Evolutionary conservation across 2,797 vertebrate genomes (phyloP).

Genomic region (Sebastolobus altivelis): DNA sequence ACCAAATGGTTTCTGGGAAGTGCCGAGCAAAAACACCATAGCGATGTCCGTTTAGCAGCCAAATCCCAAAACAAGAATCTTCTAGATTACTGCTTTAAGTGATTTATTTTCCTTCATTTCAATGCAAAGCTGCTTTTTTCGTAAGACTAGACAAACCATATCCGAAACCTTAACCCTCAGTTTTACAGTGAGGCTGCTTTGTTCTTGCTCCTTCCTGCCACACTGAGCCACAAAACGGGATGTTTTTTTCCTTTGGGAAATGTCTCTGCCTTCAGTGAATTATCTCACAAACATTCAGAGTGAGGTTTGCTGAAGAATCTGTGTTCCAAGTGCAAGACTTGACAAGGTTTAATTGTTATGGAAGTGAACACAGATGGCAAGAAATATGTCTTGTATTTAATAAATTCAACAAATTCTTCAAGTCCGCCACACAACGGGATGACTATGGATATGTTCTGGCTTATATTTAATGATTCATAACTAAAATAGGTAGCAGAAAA

Average conservation of each 20-base stretch:
- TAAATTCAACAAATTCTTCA: conserved; percentile 30
- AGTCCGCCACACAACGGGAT: background rate
- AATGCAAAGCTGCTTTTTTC: conserved; percentile 10
- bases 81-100: conserved; percentile 14
- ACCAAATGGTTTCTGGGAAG: conserved; percentile 18
- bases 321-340: background rate
- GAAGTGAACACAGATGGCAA: conserved; percentile 21
- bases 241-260: conserved; percentile 15
- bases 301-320: conserved; percentile 19
- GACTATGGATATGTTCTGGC: background rate
- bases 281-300: conserved; percentile 14
- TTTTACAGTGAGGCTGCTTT: conserved; percentile 43
- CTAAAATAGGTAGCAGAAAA: background rate
- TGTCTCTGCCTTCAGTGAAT: conserved; percentile 12
- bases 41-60: background rate
- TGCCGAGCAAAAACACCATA: background rate
- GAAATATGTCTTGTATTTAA: conserved; percentile 19
- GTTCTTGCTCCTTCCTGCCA: conserved; percentile 57
- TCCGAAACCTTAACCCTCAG: conserved; percentile 36
- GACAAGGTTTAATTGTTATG: background rate
- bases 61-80: background rate
- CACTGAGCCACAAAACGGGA: conserved; percentile 44
- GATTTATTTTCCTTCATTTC: conserved; percentile 42
- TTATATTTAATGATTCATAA: conserved; percentile 7
- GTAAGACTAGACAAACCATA: conserved; percentile 30